phyloP scores from a whole-genome alignment of 2,888 invertebrate species.

The Dromius quadrimaculatus region DNA sequence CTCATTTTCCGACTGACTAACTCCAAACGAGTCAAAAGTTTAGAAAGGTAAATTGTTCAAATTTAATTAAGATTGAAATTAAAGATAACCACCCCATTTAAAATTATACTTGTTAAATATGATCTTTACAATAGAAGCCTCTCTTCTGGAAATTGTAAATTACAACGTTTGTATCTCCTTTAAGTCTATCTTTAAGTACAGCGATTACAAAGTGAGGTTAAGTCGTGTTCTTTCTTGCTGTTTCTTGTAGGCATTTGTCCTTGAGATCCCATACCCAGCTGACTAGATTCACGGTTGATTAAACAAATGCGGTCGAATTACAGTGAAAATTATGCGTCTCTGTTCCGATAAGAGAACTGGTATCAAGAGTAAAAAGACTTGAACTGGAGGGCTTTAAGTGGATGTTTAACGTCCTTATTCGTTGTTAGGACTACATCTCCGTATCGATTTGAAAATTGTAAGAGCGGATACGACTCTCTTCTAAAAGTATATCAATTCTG shows the following conservation, averaged over 20 bases:
- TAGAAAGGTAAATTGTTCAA: constrained; percentile 19
- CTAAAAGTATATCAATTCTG: too few species aligned
- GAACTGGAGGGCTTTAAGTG: constrained; percentile 33
- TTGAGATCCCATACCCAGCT: constrained; percentile 37
- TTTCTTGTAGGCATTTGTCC: constrained; percentile 25
- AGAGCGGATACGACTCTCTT: too few species aligned
- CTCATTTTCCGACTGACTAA: constrained; percentile 17
- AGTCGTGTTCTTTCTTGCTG: background rate
- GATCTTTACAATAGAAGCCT: background rate
- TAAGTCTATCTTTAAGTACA: background rate
- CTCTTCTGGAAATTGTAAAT: background rate
- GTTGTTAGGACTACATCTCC: too few species aligned
- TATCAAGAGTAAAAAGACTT: constrained; percentile 19
- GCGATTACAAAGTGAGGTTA: constrained; percentile 7
- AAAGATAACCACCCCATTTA: constrained; percentile 6
- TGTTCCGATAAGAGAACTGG: constrained; percentile 39
- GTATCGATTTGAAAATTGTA: too few species aligned
- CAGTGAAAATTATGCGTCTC: constrained; percentile 41
- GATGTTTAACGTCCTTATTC: constrained; percentile 35
- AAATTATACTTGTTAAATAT: constrained; percentile 14
- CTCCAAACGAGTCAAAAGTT: constrained; percentile 2
- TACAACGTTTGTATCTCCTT: constrained; percentile 17
- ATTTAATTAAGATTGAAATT: constrained; percentile 28
- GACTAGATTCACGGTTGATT: constrained; percentile 45
- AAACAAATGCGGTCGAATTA: constrained; percentile 50